Conservation (phyloP, 2,888 invertebrate genomes). For the Candidula unifasciata region DNA sequence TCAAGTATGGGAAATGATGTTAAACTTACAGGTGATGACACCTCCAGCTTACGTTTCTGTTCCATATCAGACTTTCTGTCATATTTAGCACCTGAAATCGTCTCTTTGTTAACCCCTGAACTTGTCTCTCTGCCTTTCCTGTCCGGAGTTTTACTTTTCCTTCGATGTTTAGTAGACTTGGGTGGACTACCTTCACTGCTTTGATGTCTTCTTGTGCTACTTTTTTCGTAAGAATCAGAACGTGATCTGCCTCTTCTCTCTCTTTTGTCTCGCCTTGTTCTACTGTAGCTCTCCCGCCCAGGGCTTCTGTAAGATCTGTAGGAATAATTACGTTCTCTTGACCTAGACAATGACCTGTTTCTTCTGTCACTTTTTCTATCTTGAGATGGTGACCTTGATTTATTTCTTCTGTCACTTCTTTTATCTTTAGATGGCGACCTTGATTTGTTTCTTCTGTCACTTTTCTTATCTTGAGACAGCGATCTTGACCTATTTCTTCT, state of each 20-base stretch:
- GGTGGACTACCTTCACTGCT: not conserved
- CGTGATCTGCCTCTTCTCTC: conserved; percentile 25
- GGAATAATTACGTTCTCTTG: conserved; percentile 12
- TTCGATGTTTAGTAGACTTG: not conserved
- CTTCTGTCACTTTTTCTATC: conserved; percentile 22
- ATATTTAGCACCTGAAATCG: not conserved
- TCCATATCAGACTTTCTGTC: not conserved
- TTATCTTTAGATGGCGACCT: conserved; percentile 24
- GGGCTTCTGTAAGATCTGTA: conserved; percentile 32
- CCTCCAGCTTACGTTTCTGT: not conserved
- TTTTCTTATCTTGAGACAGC: no score
- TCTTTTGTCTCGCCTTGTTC: conserved; percentile 21
- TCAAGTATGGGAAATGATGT: conserved; percentile 43
- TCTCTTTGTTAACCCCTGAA: not conserved
- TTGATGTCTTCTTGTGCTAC: not conserved
- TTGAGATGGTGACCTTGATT: conserved; percentile 33
- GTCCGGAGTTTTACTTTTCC: conserved; percentile 14
- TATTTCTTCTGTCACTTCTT: conserved; percentile 18
- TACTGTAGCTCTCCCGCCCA: conserved; percentile 20
- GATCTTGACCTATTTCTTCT: conserved; percentile 42
- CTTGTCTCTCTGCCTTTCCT: not conserved
- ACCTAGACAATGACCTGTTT: conserved; percentile 35
- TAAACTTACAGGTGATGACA: not conserved
- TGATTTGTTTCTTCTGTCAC: conserved; percentile 41
- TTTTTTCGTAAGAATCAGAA: conserved; percentile 27